Base-by-base conservation (phyloP, 2,113 vertebrate genomes). In the Lampris incognitus region DNA sequence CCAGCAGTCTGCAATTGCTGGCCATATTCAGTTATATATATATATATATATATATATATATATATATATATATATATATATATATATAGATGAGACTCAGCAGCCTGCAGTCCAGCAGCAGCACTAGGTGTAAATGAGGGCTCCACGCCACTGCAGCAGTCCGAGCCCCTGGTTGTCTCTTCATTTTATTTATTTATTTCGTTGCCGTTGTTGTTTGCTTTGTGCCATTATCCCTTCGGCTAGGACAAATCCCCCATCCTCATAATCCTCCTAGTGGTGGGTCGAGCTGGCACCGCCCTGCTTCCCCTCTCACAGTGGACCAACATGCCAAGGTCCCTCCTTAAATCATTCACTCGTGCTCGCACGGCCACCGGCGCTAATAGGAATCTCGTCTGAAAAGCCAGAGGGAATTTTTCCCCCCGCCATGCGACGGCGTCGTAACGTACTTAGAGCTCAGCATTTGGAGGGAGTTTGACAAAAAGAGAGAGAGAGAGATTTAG, bases 201-300 rank as follows among this genome's bases (percentile, higher is more conserved):
- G 24, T 24, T 24, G 24, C 24, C 24, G 24, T 24, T 68, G 78
- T 60, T 82, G 72, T 51, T 75, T 75, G 39, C 69, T 79, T 79
- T 73, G 61, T 71, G 69, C 75, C 66, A 81, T 86, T 83, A 91
- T 90, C 89, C 84, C 88, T 87, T 89, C 44, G 50, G 63, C 24
- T 84, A 69, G 61, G 36, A 58, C 61, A 88, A 88, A 88, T 85
- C 85, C 81, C 40, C 66, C 46, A 37, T 74, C 69, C 72, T 82
- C 71, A 36, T 87, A 88, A 91, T 91, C 91, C 85, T 85, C 72
- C 78, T 69, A 50, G 62, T 81, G 38, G 77, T 73, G 89, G 85
- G 57, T 75, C 7, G 40, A 75, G 65, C 61, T 85, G 77, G 72
- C 78, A 76, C 65, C 70, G 65, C 69, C 52, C 78, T 74, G 62